phyloP scores from a whole-genome alignment of 2,888 invertebrate genomes.

The Liodrosophila aerea region DNA sequence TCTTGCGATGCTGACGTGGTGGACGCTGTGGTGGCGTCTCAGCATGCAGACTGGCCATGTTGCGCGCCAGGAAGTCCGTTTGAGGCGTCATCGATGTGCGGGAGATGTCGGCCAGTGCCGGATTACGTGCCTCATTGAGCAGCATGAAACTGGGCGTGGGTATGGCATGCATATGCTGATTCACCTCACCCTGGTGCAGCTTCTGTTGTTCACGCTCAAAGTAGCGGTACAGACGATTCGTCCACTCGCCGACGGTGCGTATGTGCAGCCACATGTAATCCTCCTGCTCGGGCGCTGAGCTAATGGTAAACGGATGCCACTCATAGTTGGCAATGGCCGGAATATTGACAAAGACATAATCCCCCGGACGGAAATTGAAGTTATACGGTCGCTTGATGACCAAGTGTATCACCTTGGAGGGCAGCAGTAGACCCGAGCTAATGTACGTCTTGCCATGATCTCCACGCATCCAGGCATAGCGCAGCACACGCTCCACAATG shows the following conservation, averaged over 20 bases:
- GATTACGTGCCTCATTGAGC: conserved; percentile 57
- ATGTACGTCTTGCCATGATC: conserved; percentile 94
- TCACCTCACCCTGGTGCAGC: conserved; percentile 86
- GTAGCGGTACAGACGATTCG: conserved; percentile 91
- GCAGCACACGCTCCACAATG: conserved; percentile 88
- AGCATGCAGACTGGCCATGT: conserved; percentile 56
- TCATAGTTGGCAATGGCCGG: conserved; percentile 95
- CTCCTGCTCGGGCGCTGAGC: conserved; percentile 96
- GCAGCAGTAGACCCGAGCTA: conserved; percentile 92
- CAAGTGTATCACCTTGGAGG: conserved; percentile 95
- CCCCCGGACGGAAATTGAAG: conserved; percentile 95
- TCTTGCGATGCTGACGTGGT: conserved; percentile 72
- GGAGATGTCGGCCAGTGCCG: conserved; percentile 15
- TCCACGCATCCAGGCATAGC: conserved; percentile 86
- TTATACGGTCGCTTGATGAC: conserved; percentile 93
- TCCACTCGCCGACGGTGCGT: conserved; percentile 97
- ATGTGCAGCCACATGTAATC: conserved; percentile 97
- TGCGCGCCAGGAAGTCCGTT: conserved; percentile 79
- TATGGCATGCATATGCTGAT: conserved; percentile 80
- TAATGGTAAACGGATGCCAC: conserved; percentile 98
- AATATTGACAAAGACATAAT: conserved; percentile 96
- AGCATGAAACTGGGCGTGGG: conserved; percentile 73
- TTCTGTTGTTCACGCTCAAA: conserved; percentile 92
- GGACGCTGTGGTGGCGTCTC: conserved; percentile 70
- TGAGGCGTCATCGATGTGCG: conserved; percentile 72